Conservation (phyloP, 2,113 vertebrate species). For the Psittacara wagleri region DNA sequence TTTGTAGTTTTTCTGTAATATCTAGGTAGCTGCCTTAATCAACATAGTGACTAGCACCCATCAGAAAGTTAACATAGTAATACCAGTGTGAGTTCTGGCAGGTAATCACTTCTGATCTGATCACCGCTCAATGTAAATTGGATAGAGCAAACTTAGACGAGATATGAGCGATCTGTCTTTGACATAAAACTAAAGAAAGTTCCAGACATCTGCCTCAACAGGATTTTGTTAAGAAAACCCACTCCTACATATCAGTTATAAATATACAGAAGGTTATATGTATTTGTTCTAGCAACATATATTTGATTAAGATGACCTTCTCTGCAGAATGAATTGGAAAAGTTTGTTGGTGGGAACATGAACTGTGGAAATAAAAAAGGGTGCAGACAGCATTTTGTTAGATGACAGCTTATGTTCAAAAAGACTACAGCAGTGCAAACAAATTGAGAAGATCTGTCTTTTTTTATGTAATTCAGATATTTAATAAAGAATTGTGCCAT, state of each 20-base stretch:
- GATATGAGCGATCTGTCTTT: slow-evolving; percentile 24
- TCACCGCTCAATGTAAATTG: background rate
- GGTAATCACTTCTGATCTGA: background rate
- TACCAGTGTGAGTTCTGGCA: background rate
- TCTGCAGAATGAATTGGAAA: background rate
- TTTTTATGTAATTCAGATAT: background rate
- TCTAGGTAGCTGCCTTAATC: background rate
- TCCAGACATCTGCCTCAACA: slow-evolving; percentile 60
- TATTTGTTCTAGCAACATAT: slow-evolving; percentile 46
- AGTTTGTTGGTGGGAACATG: background rate
- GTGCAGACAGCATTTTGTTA: background rate
- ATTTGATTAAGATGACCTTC: slow-evolving; percentile 56
- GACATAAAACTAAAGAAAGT: slow-evolving; percentile 63
- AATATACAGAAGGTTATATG: slow-evolving; percentile 49
- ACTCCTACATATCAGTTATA: slow-evolving; percentile 54
- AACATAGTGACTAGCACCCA: background rate
- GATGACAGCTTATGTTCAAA: background rate
- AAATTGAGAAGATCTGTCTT: background rate
- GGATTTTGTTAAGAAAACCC: slow-evolving; percentile 51
- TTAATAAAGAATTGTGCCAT: background rate
- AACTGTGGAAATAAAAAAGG: background rate
- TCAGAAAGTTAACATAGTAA: background rate
- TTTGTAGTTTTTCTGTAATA: background rate
- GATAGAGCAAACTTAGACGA: slow-evolving; percentile 22
- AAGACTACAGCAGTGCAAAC: background rate